phyloP scores from a whole-genome alignment of 1,140 invertebrate species.

The Drosophila parvula region DNA sequence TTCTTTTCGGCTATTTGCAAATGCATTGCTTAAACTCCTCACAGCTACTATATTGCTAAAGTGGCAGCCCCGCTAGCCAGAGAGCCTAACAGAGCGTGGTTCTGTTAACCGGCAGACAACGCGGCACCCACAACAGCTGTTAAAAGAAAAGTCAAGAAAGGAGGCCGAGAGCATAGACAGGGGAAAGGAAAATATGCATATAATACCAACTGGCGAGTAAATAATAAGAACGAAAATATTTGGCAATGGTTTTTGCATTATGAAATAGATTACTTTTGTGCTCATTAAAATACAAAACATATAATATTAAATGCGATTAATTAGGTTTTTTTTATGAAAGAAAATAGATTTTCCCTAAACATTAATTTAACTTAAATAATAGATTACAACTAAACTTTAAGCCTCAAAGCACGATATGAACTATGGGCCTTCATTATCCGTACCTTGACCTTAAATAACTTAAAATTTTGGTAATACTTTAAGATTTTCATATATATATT shows the following conservation, averaged over 20 bases:
- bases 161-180: neutral
- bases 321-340: too few species aligned
- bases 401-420: neutral
- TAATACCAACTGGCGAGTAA: neutral
- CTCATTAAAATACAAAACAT: neutral
- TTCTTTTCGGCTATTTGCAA: too few species aligned
- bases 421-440: too few species aligned
- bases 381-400: neutral
- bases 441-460: too few species aligned
- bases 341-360: neutral
- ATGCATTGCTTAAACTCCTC: too few species aligned
- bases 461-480: too few species aligned
- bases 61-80: neutral
- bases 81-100: conserved; percentile 34
- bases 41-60: too few species aligned
- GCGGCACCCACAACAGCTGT: conserved; percentile 18
- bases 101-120: conserved; percentile 21
- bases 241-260: neutral
- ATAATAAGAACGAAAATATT: neutral
- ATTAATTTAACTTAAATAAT: neutral
- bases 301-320: neutral
- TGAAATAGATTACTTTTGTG: neutral
- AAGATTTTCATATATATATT: too few species aligned
- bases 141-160: neutral
- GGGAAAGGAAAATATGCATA: neutral